Evolutionary conservation across 2,888 invertebrate genomes (phyloP).

Genomic region (Spicauda simplicius): DNA sequence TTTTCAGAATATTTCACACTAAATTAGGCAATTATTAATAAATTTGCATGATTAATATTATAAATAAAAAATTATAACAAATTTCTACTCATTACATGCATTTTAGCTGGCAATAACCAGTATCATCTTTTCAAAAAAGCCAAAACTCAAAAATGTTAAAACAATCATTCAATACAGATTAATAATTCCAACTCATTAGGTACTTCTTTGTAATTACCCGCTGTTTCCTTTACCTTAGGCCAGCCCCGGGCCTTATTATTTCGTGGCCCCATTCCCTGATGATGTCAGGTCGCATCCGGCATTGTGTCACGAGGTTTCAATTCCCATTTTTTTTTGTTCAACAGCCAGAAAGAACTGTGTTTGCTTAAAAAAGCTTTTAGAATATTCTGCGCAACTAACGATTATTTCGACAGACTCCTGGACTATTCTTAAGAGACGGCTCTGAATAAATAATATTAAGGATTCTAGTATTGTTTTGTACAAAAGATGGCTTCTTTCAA

Average conservation of each 20-base stretch:
- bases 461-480: slow-evolving; percentile 26
- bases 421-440: slow-evolving; percentile 28
- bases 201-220: slow-evolving; percentile 39
- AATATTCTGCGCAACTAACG: slow-evolving; percentile 34
- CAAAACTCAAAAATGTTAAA: too few species aligned
- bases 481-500: slow-evolving; percentile 15
- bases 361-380: slow-evolving; percentile 48
- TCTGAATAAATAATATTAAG: slow-evolving; percentile 37
- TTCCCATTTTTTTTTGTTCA: slow-evolving; percentile 68
- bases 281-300: slow-evolving; percentile 81
- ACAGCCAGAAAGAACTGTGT: slow-evolving; percentile 54
- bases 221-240: slow-evolving; percentile 45
- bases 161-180: too few species aligned
- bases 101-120: too few species aligned
- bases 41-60: too few species aligned
- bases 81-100: too few species aligned
- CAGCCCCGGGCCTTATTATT: slow-evolving; percentile 75
- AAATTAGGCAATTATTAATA: too few species aligned
- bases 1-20: too few species aligned
- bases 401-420: slow-evolving; percentile 33
- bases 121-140: too few species aligned
- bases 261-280: slow-evolving; percentile 82
- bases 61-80: too few species aligned
- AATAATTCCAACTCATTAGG: slow-evolving; percentile 9
- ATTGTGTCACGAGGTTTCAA: slow-evolving; percentile 81